Evolutionary conservation across 2,113 vertebrate species (phyloP), one percentile per base, ranked within the genome.

Genomic region (Monopterus albus): DNA sequence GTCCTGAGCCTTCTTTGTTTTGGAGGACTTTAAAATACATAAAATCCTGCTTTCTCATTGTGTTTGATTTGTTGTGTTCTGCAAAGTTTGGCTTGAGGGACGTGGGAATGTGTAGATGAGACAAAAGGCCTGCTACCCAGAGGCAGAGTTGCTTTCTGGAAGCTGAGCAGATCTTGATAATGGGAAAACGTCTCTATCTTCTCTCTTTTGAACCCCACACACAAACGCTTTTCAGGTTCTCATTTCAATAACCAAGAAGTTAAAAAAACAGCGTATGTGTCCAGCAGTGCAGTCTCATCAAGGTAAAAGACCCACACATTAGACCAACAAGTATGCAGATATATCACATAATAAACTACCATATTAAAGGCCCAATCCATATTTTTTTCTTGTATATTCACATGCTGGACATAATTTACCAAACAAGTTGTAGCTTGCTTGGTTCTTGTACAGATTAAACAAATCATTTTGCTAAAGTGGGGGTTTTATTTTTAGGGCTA

Each of bases 1-100:
- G 21, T 46, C 23, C 23, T 52, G n/a, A n/a, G 17, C 17, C 6
- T 52, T 68, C 50, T 7, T 45, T 65, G 2, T 62, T 42, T 55
- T 56, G 12, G 17, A 14, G 2, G 20, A 36, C 11, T 56, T 51
- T 28, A 31, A n/a, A n/a, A n/a, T n/a, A n/a, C n/a, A 1, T 31
- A 8, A 40, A 25, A 45, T 9, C 33, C 20, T 39, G 1, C 91
- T 91, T 93, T 89, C 92, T 94, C 90, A 87, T 7, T 39, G 39
- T 42, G 23, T 50, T 9, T 40, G 25, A 40, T 57, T 15, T 76
- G 92, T 94, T 8, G 38, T 52, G 6, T 25, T 13, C 28, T 39
- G 17, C 20, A 23, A 71, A 39, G 6, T 5, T 6, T 31, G 29
- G 28, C 56, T 13, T 4, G 40, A 60, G 58, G 26, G 61, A 74